Evolutionary conservation across 2,113 vertebrate species (phyloP).

Genomic region (Girardinichthys multiradiatus): DNA sequence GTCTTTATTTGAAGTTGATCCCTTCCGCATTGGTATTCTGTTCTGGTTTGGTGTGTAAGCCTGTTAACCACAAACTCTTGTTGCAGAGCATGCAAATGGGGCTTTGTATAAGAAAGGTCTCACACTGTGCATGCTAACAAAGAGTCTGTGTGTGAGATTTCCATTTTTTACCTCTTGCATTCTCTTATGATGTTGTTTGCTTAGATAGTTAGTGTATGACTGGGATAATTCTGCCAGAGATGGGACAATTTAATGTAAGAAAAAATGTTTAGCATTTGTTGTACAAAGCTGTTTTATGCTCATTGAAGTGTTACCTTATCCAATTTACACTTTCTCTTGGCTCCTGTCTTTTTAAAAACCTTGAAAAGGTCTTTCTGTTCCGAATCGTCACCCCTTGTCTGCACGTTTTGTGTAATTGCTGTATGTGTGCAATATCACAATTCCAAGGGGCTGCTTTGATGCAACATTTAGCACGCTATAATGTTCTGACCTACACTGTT

Average conservation of each 20-base stretch:
- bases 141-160: constrained; percentile 16
- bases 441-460: not conserved
- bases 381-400: not conserved
- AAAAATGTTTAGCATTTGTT: not conserved
- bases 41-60: constrained; percentile 30
- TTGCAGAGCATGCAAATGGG: constrained; percentile 51
- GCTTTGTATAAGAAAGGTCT: constrained; percentile 34
- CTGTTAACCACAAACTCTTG: constrained; percentile 51
- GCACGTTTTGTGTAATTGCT: not conserved
- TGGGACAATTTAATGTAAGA: not conserved
- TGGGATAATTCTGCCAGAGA: not conserved
- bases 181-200: constrained; percentile 5
- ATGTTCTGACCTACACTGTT: not conserved
- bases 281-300: not conserved
- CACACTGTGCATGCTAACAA: constrained; percentile 32
- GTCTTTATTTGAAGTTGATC: constrained; percentile 50
- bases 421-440: not conserved
- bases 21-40: constrained; percentile 51
- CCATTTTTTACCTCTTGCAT: constrained; percentile 16
- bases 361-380: not conserved
- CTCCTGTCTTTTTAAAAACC: not conserved
- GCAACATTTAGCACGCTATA: not conserved
- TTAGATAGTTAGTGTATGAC: constrained; percentile 3
- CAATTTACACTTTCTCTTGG: too few species aligned
- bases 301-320: not conserved